phyloP scores from a whole-genome alignment of 2,888 invertebrate genomes.

The Mesochorus sp. region DNA sequence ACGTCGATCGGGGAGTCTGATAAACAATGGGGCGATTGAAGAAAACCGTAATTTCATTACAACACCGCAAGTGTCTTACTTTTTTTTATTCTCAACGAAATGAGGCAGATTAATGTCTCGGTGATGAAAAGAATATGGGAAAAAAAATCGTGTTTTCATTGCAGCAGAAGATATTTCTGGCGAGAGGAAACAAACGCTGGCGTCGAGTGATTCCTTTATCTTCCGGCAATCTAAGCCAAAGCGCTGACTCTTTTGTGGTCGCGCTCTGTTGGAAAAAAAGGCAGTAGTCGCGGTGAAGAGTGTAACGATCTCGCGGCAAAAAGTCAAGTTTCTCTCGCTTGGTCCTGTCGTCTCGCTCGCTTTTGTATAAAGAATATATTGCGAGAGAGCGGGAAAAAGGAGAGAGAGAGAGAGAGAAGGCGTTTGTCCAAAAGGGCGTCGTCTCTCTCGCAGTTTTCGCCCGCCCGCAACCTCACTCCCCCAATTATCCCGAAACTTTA shows the following conservation, averaged over 20 bases:
- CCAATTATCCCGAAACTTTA: constrained; percentile 76
- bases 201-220: constrained; percentile 43
- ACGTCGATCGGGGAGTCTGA: too few species aligned
- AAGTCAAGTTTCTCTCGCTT: constrained; percentile 56
- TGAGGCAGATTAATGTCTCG: too few species aligned
- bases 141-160: not conserved
- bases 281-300: constrained; percentile 36
- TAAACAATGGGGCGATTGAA: too few species aligned
- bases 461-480: constrained; percentile 66
- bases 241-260: constrained; percentile 35
- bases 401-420: constrained; percentile 2
- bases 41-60: too few species aligned
- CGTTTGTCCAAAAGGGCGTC: constrained; percentile 67
- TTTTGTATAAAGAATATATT: constrained; percentile 35
- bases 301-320: constrained; percentile 60
- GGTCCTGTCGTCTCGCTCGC: constrained; percentile 19
- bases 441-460: constrained; percentile 64
- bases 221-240: constrained; percentile 46
- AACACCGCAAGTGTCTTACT: too few species aligned
- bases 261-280: constrained; percentile 38
- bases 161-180: not conserved
- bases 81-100: too few species aligned
- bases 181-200: not conserved
- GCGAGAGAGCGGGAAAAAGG: not conserved
- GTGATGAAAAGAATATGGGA: too few species aligned